Base-by-base conservation (phyloP, 2,113 vertebrate genomes). In the Electrona antarctica region DNA sequence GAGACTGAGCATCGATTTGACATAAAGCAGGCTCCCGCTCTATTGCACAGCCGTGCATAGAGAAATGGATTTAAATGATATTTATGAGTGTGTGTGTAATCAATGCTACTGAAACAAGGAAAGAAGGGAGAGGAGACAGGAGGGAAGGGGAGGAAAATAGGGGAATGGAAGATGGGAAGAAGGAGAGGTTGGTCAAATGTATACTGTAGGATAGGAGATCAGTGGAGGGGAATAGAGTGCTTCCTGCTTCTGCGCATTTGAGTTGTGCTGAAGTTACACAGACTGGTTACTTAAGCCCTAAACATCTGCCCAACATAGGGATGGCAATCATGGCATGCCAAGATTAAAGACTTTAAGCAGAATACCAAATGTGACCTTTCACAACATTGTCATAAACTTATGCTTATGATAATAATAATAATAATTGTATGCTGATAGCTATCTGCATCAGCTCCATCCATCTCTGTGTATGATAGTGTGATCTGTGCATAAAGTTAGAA, bases 301-400 rank as follows among this genome's bases (percentile, higher is more conserved):
- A 21, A 21, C 21, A 21, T 21, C 21, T 21, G 2, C 21, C 21
- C 21, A 21, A 21, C 21, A 21, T 21, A 21, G 21, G 21, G 21
- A 21, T 21, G 21, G 21, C 21, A 21, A 21, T 21, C 21, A 21
- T 21, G 54, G 54, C 2, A 56, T n/a, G 12, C 7, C 10, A 45
- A 13, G 21, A 21, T 21, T 21, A 21, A 21, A 21, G 29, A 45
- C 5, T 12, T 1, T 14, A 62, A 49, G 64, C 51, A 78, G 84
- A 82, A 87, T 88, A 82, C 64, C 73, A 74, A 89, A 67, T 71
- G 67, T 85, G 88, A 88, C 86, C 84, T 90, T 91, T 88, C 65
- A 82, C 77, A 21, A 83, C 79, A 73, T 81, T 67, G 77, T 60
- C 79, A 69, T 66, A 61, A 52, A 76, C 72, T 82, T 81, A 74